Evolutionary conservation across 2,888 invertebrate genomes (phyloP), one percentile per base, ranked within the genome.

Genomic region (Trimorus sp.): DNA sequence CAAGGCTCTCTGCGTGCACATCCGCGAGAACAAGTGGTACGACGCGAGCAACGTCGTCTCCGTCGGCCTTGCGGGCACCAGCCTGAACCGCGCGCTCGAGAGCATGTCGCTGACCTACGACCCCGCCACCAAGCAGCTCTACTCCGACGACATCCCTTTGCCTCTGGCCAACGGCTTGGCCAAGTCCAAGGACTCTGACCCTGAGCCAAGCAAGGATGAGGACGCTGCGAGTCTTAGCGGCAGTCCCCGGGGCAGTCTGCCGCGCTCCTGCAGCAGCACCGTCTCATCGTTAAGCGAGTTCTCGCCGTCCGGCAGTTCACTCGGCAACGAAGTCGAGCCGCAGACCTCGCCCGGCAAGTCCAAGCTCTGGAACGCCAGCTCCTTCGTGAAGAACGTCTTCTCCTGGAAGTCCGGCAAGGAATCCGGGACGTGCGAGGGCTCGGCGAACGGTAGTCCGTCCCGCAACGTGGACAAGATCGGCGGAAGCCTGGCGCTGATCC

Each of bases 81-180:
- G 88, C 36, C 92, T 96, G 82, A 95, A 94, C 89, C 94, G 95
- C 91, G 95, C 95, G 68, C 92, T 96, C 87, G 94, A 95, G 89
- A 95, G 94, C 90, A 95, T 96, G 93, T 95, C 95, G 84, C 92
- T 96, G 83, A 95, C 95, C 3, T 96, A 96, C 91, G 95, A 95
- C 90, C 96, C 96, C 12, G 93, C 95, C 60, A 96, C 95, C 36
- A 96, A 95, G 89, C 95, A 95, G 87, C 91, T 95, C 82, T 95
- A 95, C 91, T 93, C 95, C 62, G 92, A 89, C 1, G 89, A 54
- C 26, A 26, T 54, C 9, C 54, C 65, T 7, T 40, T 70, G 8
- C 26, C 26, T 3, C 26, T 26, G 26, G 11, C 60, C n/a, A 83
- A 70, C 8, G 81, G 74, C 48, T 37, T 58, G 42, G 42, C 68